Evolutionary conservation across 2,888 invertebrate genomes (phyloP), one percentile per base, ranked within the genome.

Genomic region (Diachrysia chrysitis): DNA sequence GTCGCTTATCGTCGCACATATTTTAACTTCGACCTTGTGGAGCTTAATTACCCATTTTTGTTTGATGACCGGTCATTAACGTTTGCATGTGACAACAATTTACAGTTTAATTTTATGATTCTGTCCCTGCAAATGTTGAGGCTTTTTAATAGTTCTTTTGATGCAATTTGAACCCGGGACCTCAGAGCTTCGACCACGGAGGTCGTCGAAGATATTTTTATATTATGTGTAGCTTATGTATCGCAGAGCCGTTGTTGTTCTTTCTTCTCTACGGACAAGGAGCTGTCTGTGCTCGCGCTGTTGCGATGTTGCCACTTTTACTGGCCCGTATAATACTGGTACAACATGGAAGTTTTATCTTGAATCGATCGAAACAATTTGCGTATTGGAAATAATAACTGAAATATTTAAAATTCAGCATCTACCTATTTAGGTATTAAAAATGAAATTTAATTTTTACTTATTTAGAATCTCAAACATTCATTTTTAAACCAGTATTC

Each of bases 11-110:
- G 48, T 21, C 4, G 19, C 48, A 10, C 19, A 51, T 51, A 21
- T 51, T 51, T 51, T 21, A 51, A 19, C 48, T 10, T 21, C 10
- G 12, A 14, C 12, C 48, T 51, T 51, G 19, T 19, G 19, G 10
- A 19, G 48, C 19, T 51, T 51, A 51, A 51, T 51, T 21, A 51
- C 19, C 19, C 19, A 19, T 51, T 48, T 51, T 51, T n/a, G 21
- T 51, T 51, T 10, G 21, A 51, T 21, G 48, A 21, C 48, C 12
- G 10, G 19, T 10, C 48, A 12, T 48, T 48, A 51, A 10, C 48
- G 42, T 51, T 51, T 51, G 48, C 48, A 10, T 12, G 12, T 19
- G 4, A 51, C 48, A 51, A 51, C 19, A 51, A 10, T 19, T 42
- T 42, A 42, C 42, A 42, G 42, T 6, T n/a, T n/a, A n/a, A 42